A percentile compares a stretch with the other conserved stretches of the same genome.
These are phyloP conservation scores for Zalophus californianus DNA, from an alignment of 2,797 vertebrate genomes.

Conservation along the genomic window DNA sequence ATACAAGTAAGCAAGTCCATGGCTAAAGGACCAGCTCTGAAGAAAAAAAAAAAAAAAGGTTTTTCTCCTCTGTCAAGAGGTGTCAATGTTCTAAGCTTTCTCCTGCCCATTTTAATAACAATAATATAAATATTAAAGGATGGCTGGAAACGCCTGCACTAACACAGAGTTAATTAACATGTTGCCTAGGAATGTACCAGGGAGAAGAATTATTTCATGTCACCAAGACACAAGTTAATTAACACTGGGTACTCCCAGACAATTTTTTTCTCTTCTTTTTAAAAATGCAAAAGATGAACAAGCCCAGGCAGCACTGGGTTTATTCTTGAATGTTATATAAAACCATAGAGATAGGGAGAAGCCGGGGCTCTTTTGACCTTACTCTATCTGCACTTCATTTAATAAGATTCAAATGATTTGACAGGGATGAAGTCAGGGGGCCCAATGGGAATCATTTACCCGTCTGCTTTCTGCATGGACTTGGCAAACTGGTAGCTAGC, in stretches of 20 bases:
- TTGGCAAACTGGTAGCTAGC: constrained; percentile 44
- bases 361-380: constrained; percentile 68
- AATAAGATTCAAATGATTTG: constrained; percentile 80
- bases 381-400: constrained; percentile 68
- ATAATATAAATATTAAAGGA: constrained; percentile 68
- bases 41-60: background rate
- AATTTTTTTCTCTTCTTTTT: constrained; percentile 76
- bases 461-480: constrained; percentile 59
- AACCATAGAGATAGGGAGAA: constrained; percentile 61
- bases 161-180: constrained; percentile 82
- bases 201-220: constrained; percentile 81
- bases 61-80: constrained; percentile 83
- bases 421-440: constrained; percentile 61
- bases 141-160: constrained; percentile 72
- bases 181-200: constrained; percentile 78
- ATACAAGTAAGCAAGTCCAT: background rate
- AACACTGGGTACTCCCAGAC: constrained; percentile 71
- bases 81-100: constrained; percentile 82
- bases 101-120: constrained; percentile 80
- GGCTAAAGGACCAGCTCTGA: background rate
- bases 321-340: constrained; percentile 52
- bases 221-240: constrained; percentile 83
- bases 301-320: constrained; percentile 56
- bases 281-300: constrained; percentile 80
- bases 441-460: constrained; percentile 68